phyloP scores from a whole-genome alignment of 2,888 invertebrate species.

The Endomychus coccineus region DNA sequence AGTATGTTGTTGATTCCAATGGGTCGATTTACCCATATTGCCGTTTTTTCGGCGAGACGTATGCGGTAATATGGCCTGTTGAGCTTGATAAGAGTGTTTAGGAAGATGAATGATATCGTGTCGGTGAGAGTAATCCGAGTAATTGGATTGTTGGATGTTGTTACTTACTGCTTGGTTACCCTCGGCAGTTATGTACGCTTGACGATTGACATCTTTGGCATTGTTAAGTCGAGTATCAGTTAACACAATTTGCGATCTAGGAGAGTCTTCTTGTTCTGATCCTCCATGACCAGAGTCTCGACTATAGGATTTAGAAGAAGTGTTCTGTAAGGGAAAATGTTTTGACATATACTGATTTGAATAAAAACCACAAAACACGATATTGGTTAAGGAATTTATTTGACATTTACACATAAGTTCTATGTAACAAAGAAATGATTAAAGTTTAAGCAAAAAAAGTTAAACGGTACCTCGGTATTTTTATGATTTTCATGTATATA shows the following conservation, averaged over 20 bases:
- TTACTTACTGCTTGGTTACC: constrained; percentile 38
- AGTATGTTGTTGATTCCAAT: constrained; percentile 70
- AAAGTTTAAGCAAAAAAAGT: too few relatives aligned
- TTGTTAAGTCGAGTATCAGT: constrained; percentile 50
- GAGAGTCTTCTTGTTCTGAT: constrained; percentile 59
- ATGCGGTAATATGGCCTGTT: constrained; percentile 33
- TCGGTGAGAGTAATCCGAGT: constrained; percentile 33
- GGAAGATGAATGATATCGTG: constrained; percentile 33
- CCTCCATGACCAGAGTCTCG: constrained; percentile 58
- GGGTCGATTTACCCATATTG: constrained; percentile 47
- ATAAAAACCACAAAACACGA: too few relatives aligned
- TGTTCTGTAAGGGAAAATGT: constrained; percentile 56
- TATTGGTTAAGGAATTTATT: too few relatives aligned
- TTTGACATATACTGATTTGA: too few relatives aligned
- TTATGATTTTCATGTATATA: too few relatives aligned
- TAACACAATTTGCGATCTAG: constrained; percentile 51
- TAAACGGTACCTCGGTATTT: too few relatives aligned
- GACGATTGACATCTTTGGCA: constrained; percentile 50
- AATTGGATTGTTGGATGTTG: constrained; percentile 31
- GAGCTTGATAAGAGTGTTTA: constrained; percentile 34
- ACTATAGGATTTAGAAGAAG: constrained; percentile 75
- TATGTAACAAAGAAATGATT: too few relatives aligned
- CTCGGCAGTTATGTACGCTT: constrained; percentile 42
- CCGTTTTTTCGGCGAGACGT: constrained; percentile 37
- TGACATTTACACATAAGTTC: too few relatives aligned